Evolutionary conservation across 2,888 invertebrate species (phyloP), one percentile per base, ranked within the genome.

Genomic region (Lumbricus terrestris): DNA sequence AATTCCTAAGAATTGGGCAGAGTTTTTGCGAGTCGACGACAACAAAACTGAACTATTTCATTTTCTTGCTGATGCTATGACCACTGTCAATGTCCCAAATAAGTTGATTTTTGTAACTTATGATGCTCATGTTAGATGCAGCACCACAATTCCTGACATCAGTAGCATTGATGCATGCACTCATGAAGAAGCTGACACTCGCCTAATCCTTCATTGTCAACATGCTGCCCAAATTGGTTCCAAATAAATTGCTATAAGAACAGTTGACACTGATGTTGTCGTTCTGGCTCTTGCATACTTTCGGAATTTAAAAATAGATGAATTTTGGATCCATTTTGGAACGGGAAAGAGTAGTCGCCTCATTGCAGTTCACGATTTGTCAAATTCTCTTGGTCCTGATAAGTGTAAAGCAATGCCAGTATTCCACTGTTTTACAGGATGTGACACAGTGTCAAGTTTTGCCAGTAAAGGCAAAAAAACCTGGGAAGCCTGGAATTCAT

Each of bases 211-310:
- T 35, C 88, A 88, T 20, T 37, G 38, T 38, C n/a, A n/a, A 37
- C 88, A 88, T 40, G 88, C 88, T 34, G 37, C 34, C 16, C 37
- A 40, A 35, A 35, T 1, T 37, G 88, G 88, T 88, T 88, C 38
- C 35, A 33, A 35, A 13, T 35, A 35, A 37, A 88, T 88, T 88
- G 37, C 40, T 38, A 88, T 88, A 37, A 88, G 88, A 88, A 88
- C 40, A n/a, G 88, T 88, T 38, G 88, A 88, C 20, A 88, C 88
- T 88, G 88, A 88, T 20, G 88, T 88, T 38, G 88, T 88, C 15
- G 88, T 88, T 88, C 37, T 88, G 37, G 88, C 88, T 15, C 37
- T 88, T 37, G 33, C 88, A 13, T 88, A 37, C 35, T 37, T 40
- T 16, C 33, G 23, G n/a, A 37, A 88, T n/a, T 34, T 88, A 23